phyloP scores from a whole-genome alignment of 2,888 invertebrate genomes.

The Druceiella hillmani region DNA sequence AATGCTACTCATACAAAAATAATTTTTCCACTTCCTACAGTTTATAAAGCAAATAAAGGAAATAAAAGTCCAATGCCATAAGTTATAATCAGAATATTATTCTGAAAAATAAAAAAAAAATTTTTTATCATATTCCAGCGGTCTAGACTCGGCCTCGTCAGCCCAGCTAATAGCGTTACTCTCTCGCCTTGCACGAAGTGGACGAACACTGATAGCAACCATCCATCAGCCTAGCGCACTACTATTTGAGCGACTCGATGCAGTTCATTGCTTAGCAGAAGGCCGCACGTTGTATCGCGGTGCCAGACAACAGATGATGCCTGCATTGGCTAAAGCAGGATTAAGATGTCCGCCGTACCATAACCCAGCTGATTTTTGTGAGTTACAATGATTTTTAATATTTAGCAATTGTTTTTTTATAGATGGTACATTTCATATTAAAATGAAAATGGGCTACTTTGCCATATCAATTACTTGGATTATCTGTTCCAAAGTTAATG shows the following conservation, averaged over 20 bases:
- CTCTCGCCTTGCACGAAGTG: conserved; percentile 75
- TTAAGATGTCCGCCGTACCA: conserved; percentile 86
- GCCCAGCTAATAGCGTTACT: conserved; percentile 77
- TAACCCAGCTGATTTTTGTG: conserved; percentile 94
- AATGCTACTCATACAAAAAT: not conserved
- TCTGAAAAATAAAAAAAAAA: not conserved
- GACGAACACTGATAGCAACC: conserved; percentile 85
- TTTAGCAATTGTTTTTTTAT: no score
- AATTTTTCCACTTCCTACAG: no score
- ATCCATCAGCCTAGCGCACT: conserved; percentile 93
- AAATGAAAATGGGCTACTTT: no score
- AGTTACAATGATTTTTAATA: no score
- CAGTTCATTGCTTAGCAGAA: conserved; percentile 76
- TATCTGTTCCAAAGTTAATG: no score
- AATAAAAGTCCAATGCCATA: no score
- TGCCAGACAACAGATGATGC: conserved; percentile 63
- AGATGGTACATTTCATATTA: no score
- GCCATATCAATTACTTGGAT: no score
- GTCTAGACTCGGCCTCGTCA: conserved; percentile 84
- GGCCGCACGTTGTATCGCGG: conserved; percentile 87
- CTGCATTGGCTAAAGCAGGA: conserved; percentile 69
- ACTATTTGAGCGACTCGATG: conserved; percentile 89
- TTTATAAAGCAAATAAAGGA: no score
- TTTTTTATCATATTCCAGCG: conserved; percentile 59
- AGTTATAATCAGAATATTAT: not conserved